Evolutionary conservation across 2,113 vertebrate genomes (phyloP).

Genomic region (Myanophis thanlyinensis): DNA sequence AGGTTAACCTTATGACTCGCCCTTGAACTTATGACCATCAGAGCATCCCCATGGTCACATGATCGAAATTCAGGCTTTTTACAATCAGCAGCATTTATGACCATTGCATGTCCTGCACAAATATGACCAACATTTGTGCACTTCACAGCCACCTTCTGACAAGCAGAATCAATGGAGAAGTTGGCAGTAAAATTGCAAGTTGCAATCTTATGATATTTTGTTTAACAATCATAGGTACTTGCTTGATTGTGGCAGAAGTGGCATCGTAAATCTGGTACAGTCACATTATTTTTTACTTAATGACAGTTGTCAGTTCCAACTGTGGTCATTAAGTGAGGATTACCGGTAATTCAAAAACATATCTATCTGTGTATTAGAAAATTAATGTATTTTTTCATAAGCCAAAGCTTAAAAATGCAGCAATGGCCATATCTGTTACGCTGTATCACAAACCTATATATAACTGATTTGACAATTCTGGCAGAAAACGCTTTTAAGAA

Average conservation of each 20-base stretch:
- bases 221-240: neutral
- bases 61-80: neutral
- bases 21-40: neutral
- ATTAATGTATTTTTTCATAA: neutral
- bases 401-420: neutral
- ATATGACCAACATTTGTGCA: neutral
- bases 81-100: neutral
- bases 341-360: neutral
- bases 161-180: neutral
- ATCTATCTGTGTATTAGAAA: neutral
- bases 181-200: neutral
- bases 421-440: neutral
- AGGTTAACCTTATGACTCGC: neutral
- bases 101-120: neutral
- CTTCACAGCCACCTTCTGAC: neutral
- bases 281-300: neutral
- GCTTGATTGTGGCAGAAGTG: neutral
- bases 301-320: neutral
- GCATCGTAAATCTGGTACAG: neutral
- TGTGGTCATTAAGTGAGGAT: neutral
- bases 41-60: neutral
- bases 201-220: neutral
- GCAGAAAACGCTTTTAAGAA: neutral
- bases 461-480: neutral
- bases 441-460: neutral